Evolutionary conservation across 1,140 invertebrate species (phyloP), one percentile per base, ranked within the genome.

Genomic region (Mercenaria mercenaria): DNA sequence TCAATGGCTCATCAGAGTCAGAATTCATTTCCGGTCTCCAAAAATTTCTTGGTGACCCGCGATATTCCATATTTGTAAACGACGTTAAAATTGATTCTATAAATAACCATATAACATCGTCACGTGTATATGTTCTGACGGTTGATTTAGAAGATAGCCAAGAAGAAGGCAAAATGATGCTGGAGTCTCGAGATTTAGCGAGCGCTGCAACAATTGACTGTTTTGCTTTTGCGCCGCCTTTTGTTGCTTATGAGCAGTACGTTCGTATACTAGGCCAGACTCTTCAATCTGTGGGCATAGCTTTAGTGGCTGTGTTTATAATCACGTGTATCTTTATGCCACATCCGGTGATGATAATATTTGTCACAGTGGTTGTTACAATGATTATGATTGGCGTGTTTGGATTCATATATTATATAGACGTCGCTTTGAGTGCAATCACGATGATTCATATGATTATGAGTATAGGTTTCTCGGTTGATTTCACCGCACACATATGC

Each of bases 371-470:
- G 90, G 99, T 98, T 90, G 99, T 99, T 59, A 97, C 99, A 26
- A 99, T 98, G 0, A 99, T 99, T 89, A 98, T 99, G 95, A 96
- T 98, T 8, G 99, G 99, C 20, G 98, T 99, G 0, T 98, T 99
- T 1, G 99, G 99, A 0, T 99, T 99, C 96, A 99, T 99, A 98
- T 97, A 98, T 0, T 96, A 99, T 0, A 99, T 99, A 99, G 97
- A 97, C 91, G 98, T 99, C 0, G 99, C 98, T 94, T 96, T 99
- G 50, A 99, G 99, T 95, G 99, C 99, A 1, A 99, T 99, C 93
- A 99, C 99, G 0, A 99, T 99, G 99, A 99, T 99, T 59, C 99
- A 99, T 94, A 96, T 99, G 1, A 99, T 99, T 72, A 99, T 99
- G 99, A 99, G 99, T 94, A 99, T 99, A 43, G 99, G 99, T 47